Evolutionary conservation across 2,888 invertebrate genomes (phyloP).

Genomic region (Drosophila mercatorum): DNA sequence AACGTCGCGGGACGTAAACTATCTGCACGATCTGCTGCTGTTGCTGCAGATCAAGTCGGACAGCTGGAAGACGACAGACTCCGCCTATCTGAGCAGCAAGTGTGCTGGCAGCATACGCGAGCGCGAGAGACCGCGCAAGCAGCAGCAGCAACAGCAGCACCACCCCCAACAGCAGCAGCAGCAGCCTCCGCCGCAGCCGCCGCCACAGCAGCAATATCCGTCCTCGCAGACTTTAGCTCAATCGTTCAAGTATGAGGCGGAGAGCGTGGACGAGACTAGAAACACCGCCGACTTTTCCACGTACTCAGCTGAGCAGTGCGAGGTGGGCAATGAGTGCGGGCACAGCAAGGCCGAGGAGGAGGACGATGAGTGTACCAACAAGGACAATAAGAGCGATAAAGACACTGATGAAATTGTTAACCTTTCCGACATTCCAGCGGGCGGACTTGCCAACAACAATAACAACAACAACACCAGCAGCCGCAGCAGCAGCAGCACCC

Average conservation of each 20-base stretch:
- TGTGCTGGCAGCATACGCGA: slow-evolving; percentile 64
- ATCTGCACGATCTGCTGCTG: slow-evolving; percentile 92
- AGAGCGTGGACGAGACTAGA: slow-evolving; percentile 63
- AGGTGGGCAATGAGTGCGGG: slow-evolving; percentile 83
- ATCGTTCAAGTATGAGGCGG: slow-evolving; percentile 68
- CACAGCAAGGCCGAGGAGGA: slow-evolving; percentile 48
- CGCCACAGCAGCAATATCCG: slow-evolving; percentile 31
- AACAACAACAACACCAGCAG: slow-evolving; percentile 84
- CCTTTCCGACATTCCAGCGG: slow-evolving; percentile 68
- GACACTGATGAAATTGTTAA: slow-evolving; percentile 73
- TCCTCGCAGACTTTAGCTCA: slow-evolving; percentile 63
- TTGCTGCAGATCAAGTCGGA: slow-evolving; percentile 94
- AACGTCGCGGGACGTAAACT: slow-evolving; percentile 88
- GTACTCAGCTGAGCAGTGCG: slow-evolving; percentile 77
- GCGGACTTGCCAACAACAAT: slow-evolving; percentile 62
- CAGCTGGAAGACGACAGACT: slow-evolving; percentile 87
- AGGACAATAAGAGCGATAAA: slow-evolving; percentile 74
- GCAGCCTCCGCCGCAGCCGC: no score
- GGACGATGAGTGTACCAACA: slow-evolving; percentile 42
- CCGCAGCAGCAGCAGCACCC: slow-evolving; percentile 82
- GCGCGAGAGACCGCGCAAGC: slow-evolving; percentile 60
- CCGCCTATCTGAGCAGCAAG: slow-evolving; percentile 80
- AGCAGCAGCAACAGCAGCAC: slow-evolving; percentile 20
- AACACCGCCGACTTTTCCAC: slow-evolving; percentile 52
- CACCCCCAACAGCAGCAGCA: not conserved